Evolutionary conservation across 2,888 invertebrate species (phyloP).

Genomic region (Lydus trimaculatus): DNA sequence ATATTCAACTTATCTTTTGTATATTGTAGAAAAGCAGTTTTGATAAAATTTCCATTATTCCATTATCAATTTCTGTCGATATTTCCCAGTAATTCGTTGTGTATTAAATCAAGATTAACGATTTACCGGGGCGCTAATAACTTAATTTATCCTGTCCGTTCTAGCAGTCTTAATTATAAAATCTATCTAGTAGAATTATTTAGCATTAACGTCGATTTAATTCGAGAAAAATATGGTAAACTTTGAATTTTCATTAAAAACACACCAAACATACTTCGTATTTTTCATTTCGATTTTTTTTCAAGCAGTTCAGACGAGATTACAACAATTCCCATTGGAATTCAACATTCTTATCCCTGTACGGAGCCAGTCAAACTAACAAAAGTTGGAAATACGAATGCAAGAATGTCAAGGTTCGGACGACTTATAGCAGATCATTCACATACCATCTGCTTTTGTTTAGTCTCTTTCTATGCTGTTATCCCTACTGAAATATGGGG

Average conservation of each 20-base stretch:
- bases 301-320: background rate
- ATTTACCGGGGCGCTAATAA: background rate
- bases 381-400: conserved; percentile 7
- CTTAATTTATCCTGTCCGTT: background rate
- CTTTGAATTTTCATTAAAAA: background rate
- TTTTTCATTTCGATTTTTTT: background rate
- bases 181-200: background rate
- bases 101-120: background rate
- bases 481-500: conserved; percentile 13
- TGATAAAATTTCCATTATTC: background rate
- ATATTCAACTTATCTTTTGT: background rate
- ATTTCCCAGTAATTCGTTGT: background rate
- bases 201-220: background rate
- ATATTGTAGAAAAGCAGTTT: background rate
- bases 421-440: background rate
- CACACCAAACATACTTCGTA: background rate
- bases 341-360: background rate
- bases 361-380: background rate
- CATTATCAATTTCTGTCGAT: background rate
- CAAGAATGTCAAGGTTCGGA: conserved; percentile 6
- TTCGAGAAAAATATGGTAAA: background rate
- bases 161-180: background rate
- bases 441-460: background rate
- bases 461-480: background rate
- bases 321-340: background rate